Percentiles rank a stretch among this genome's conserved stretches.
Conservation (phyloP, 2,797 vertebrate genomes). For the Chelidonichthys spinosus region DNA sequence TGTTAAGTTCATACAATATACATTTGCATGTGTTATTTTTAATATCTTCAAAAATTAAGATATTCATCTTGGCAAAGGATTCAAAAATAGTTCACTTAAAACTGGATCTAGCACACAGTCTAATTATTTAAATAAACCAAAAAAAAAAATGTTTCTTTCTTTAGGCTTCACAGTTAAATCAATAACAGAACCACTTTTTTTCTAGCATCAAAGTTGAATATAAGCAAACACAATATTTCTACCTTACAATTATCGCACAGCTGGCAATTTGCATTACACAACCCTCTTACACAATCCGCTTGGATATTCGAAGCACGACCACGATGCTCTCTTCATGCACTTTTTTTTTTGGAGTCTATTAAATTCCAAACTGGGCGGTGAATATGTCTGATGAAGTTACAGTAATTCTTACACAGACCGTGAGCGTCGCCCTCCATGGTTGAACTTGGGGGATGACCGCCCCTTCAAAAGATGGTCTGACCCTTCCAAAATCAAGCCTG, state of each 20-base stretch:
- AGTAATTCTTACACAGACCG: slow-evolving; percentile 53
- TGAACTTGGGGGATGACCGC: slow-evolving; percentile 71
- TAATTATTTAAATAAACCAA: slow-evolving; percentile 13
- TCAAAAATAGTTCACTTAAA: slow-evolving; percentile 28
- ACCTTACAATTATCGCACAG: slow-evolving; percentile 18
- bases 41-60: neutral
- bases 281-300: slow-evolving; percentile 36
- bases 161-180: slow-evolving; percentile 24
- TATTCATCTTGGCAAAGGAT: neutral
- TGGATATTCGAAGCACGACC: slow-evolving; percentile 19
- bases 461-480: slow-evolving; percentile 77
- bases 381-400: slow-evolving; percentile 55
- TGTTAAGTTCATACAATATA: neutral
- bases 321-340: slow-evolving; percentile 29
- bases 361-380: slow-evolving; percentile 24
- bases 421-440: slow-evolving; percentile 38
- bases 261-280: slow-evolving; percentile 31
- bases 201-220: slow-evolving; percentile 31
- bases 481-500: slow-evolving; percentile 85
- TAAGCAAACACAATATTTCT: slow-evolving; percentile 30
- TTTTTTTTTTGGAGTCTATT: slow-evolving; percentile 10
- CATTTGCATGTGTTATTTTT: slow-evolving; percentile 3
- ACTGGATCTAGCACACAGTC: slow-evolving; percentile 6
- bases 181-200: slow-evolving; percentile 8
- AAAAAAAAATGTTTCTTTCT: slow-evolving; percentile 8